These are phyloP conservation scores for Pitta sordida DNA, from an alignment of 2,113 vertebrate species.

Conservation along the genomic window DNA sequence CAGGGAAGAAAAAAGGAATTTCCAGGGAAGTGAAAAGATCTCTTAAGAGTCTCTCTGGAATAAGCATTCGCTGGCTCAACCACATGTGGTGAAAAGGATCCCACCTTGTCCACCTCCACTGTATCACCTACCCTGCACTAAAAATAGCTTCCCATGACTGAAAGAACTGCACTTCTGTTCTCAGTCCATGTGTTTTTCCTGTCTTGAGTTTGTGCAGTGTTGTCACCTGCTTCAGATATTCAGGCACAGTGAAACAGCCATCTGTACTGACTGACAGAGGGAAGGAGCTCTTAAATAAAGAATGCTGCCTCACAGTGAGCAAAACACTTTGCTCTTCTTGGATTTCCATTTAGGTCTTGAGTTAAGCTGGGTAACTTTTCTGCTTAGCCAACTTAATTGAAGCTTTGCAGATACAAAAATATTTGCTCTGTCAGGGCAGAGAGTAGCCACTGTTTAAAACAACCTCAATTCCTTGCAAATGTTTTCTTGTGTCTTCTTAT, in stretches of 20 bases:
- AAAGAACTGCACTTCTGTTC: background rate
- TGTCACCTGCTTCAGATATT: background rate
- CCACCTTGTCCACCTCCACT: background rate
- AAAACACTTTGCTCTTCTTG: background rate
- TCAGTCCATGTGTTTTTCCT: background rate
- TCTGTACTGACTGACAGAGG: background rate
- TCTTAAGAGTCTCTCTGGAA: background rate
- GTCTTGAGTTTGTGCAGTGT: background rate
- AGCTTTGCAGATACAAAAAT: constrained; percentile 17
- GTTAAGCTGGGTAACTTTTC: background rate
- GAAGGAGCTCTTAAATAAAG: background rate
- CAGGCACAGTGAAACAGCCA: background rate
- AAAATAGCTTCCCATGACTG: background rate
- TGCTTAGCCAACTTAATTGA: constrained; percentile 6
- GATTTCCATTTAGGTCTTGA: background rate
- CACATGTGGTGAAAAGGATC: background rate
- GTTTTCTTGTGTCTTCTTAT: background rate
- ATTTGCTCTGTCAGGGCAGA: constrained; percentile 26
- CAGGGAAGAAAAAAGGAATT: background rate
- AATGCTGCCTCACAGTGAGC: background rate
- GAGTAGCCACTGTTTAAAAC: background rate
- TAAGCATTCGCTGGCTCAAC: background rate
- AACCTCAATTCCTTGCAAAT: background rate
- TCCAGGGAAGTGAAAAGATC: background rate
- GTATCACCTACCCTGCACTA: background rate